Evolutionary conservation across 1,140 invertebrate species (phyloP), one percentile per base, ranked within the genome.

Genomic region (Bradynema listronoti): DNA sequence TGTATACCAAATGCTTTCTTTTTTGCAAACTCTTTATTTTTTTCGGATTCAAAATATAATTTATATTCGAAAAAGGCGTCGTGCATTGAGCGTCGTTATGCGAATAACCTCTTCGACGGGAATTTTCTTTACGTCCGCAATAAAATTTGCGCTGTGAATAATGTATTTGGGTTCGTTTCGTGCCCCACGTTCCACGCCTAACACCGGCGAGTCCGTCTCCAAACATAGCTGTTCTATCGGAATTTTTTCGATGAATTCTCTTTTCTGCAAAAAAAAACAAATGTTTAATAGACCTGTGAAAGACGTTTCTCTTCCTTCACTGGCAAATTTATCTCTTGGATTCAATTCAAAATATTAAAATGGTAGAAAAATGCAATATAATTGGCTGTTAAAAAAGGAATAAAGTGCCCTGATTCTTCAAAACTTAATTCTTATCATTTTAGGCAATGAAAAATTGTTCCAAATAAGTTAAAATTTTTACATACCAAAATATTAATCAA

Each of bases 91-190:
- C 43, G 73, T 79, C 11, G 79, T 79, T 6, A 77, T 66, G 49
- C 61, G 53, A 32, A 61, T 70, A 0, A 81, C 76, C 49, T 73
- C 68, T 29, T 66, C 59, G 0, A 71, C 29, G 36, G 72, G 58
- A 30, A 80, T 51, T 16, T 78, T 72, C 60, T 81, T 81, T 6
- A 77, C 57, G 50, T 70, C 63, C 1, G 79, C 76, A 22, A 81
- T 78, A 51, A 78, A 78, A 43, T 80, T 72, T 61, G 78, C 80
- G 11, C 78, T 78, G 22, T 79, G 54, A 0, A n/a, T 34, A 25
- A 80, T 63, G 56, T 81, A 81, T 3, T 62, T 56, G 2, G 80
- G 80, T 39, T 76, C 78, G 63, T 81, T 81, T 49, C 80, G 57
- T 32, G 58, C 67, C 61, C 71, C 46, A 32, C 58, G 52, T 3